phyloP scores from a whole-genome alignment of 92 coral and sea anemone genomes.

The Micromussa lordhowensis region DNA sequence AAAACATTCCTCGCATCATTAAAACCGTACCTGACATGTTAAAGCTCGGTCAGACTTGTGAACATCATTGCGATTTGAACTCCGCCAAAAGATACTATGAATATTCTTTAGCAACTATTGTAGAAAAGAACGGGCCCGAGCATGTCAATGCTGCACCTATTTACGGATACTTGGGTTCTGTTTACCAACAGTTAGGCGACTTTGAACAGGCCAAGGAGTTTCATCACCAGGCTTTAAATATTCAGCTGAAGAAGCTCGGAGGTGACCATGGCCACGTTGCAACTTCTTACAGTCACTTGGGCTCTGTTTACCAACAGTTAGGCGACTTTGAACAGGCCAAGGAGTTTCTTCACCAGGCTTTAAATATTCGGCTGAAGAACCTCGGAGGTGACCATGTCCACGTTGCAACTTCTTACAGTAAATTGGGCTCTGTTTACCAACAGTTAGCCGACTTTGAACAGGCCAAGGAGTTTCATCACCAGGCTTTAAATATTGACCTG shows the following conservation, averaged over 20 bases:
- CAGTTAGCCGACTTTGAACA: not conserved
- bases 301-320: not conserved
- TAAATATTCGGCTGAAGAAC: not conserved
- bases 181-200: not conserved
- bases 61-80: not conserved
- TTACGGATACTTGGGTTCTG: not conserved
- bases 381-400: not conserved
- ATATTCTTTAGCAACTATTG: not conserved
- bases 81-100: not conserved
- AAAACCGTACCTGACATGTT: not conserved
- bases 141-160: not conserved
- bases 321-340: not conserved
- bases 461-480: constrained; percentile 1
- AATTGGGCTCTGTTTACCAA: not conserved
- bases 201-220: not conserved
- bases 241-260: not conserved
- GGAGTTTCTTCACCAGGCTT: not conserved
- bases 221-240: not conserved
- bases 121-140: not conserved
- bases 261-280: not conserved
- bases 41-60: not conserved
- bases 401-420: not conserved
- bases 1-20: not conserved
- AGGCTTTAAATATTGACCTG: not conserved
- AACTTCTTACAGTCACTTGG: not conserved